Percentiles rank a stretch among this genome's conserved stretches.
Conservation (phyloP, 1,140 invertebrate genomes). For the Idris sp. region DNA sequence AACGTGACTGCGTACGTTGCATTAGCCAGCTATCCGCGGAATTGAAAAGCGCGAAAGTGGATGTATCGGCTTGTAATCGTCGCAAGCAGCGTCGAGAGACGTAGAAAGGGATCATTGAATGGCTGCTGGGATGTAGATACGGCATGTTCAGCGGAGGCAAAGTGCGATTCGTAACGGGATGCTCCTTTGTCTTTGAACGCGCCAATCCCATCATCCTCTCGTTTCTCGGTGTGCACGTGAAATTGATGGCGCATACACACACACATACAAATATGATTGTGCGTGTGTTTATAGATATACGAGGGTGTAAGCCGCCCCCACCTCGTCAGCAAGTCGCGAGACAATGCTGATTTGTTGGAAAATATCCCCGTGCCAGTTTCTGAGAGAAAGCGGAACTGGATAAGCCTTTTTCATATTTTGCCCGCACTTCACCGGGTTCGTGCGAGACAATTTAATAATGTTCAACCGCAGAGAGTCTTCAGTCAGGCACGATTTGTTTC, state of each 20-base stretch:
- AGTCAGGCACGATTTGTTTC: slow-evolving; percentile 19
- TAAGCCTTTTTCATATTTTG: slow-evolving; percentile 59
- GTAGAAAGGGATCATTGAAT: slow-evolving; percentile 71
- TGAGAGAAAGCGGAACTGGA: slow-evolving; percentile 57
- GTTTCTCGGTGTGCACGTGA: slow-evolving; percentile 22
- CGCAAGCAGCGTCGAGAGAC: slow-evolving; percentile 45
- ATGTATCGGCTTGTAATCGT: slow-evolving; percentile 76
- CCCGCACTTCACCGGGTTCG: slow-evolving; percentile 18
- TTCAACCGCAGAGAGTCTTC: no score
- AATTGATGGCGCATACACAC: slow-evolving; percentile 1
- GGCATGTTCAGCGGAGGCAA: slow-evolving; percentile 72
- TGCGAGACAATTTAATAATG: slow-evolving; percentile 45
- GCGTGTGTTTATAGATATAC: neutral
- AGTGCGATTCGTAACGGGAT: slow-evolving; percentile 74
- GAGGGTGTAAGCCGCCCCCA: slow-evolving; percentile 8
- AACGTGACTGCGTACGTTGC: slow-evolving; percentile 37
- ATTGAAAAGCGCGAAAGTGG: slow-evolving; percentile 69
- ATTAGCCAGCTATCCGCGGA: slow-evolving; percentile 63
- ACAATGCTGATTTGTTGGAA: slow-evolving; percentile 67
- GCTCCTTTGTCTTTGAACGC: slow-evolving; percentile 74
- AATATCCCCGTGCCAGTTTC: slow-evolving; percentile 64
- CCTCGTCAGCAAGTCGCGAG: slow-evolving; percentile 49
- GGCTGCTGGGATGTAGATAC: slow-evolving; percentile 75
- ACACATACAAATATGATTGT: neutral
- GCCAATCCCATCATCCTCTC: slow-evolving; percentile 59